Evolutionary conservation across 2,113 vertebrate species (phyloP), one percentile per base, ranked within the genome.

Genomic region (Antechinus stuartii): DNA sequence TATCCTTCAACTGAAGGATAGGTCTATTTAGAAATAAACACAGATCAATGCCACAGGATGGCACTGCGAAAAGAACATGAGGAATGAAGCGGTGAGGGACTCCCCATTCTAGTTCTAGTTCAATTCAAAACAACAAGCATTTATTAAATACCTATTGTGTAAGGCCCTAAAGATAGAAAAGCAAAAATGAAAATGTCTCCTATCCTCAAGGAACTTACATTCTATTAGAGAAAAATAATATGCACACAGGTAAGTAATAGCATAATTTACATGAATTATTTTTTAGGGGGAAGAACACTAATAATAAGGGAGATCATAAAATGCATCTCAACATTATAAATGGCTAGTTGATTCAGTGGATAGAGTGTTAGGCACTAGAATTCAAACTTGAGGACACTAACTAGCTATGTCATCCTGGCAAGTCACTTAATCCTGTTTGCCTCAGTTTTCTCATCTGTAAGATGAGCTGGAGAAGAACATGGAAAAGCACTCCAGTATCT

Each of bases 31-130:
- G 61, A n/a, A 11, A 2, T 2, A 19, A 9, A 50, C 25, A 46
- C 35, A 8, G 52, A 25, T 27, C 55, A 55, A 52, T 52, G 50
- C 50, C 0, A 12, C 16, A 2, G 25, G 24, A 2, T 27, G 8
- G 30, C 19, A 0, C 0, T 1, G 46, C 1, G 26, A 49, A 4
- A 93, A 50, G 54, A 54, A 19, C 2, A 1, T 0, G 46, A 92
- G 76, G n/a, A 90, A 10, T 30, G n/a, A 84, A 76, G 35, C 14
- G 19, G 68, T 76, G 68, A 76, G 35, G 14, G 5, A n/a, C 4
- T 76, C 57, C 0, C 27, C 68, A 22, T n/a, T 42, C n/a, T 84
- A 42, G 16, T 42, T 42, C n/a, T 7, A 84, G n/a, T 84, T 23
- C 35, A n/a, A 42, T 76, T 42, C 6, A 42, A 35, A 22, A 42